phyloP scores from a whole-genome alignment of 2,888 invertebrate species.

The Nephrocerus scutellatus region DNA sequence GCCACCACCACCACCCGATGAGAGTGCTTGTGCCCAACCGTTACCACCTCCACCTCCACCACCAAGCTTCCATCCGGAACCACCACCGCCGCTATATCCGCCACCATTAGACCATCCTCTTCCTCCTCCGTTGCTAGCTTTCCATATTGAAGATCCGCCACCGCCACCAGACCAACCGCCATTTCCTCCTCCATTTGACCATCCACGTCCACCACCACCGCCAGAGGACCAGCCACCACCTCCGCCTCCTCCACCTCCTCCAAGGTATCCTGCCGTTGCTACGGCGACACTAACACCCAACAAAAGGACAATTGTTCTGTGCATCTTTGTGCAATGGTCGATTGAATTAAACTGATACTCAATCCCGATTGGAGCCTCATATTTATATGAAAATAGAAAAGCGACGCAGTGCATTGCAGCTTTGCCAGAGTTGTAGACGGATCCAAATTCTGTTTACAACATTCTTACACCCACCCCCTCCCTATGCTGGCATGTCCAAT shows the following conservation, averaged over 20 bases:
- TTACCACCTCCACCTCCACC: slow-evolving; percentile 20
- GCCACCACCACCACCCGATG: slow-evolving; percentile 15
- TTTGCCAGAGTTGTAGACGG: no score
- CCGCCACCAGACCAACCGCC: slow-evolving; percentile 25
- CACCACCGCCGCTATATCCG: slow-evolving; percentile 12
- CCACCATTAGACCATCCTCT: slow-evolving; percentile 6
- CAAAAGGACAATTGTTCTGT: slow-evolving; percentile 21
- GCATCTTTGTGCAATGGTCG: slow-evolving; percentile 22
- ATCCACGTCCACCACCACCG: slow-evolving; percentile 12
- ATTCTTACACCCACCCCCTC: no score
- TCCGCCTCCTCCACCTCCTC: slow-evolving; percentile 26
- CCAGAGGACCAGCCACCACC: slow-evolving; percentile 19
- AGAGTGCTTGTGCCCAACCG: no score
- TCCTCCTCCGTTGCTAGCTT: slow-evolving; percentile 8
- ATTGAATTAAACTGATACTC: slow-evolving; percentile 17
- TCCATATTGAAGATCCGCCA: slow-evolving; percentile 8
- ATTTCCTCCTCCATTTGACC: slow-evolving; percentile 24
- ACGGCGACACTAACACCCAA: slow-evolving; percentile 20
- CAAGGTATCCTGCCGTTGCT: slow-evolving; percentile 24
- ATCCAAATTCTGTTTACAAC: no score
- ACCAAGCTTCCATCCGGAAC: slow-evolving; percentile 5
- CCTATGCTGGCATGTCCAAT: no score
- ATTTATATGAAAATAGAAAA: slow-evolving; percentile 21
- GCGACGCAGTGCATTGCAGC: no score
- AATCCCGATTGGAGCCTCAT: slow-evolving; percentile 15